phyloP scores from a whole-genome alignment of 1,140 invertebrate species.

The Nasonia giraulti region DNA sequence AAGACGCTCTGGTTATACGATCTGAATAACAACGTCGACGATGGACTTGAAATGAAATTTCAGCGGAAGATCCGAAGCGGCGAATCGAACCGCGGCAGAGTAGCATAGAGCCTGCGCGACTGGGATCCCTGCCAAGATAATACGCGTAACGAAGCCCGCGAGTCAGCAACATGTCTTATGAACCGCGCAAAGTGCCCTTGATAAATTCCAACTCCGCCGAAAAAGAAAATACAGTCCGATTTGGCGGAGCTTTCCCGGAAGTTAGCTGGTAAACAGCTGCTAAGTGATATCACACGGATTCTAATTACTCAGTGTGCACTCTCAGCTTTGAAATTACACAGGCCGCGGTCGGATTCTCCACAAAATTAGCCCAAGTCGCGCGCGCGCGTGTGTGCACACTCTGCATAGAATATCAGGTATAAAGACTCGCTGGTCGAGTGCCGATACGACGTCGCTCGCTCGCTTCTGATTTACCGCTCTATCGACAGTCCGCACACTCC shows the following conservation, averaged over 20 bases:
- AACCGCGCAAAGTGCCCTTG: neutral
- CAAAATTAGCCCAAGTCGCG: too few species aligned
- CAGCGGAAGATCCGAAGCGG: neutral
- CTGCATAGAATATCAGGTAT: too few species aligned
- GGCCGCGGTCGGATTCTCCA: too few species aligned
- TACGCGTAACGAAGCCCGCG: neutral
- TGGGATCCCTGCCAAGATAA: slow-evolving; percentile 16
- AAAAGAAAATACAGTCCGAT: neutral
- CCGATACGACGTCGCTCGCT: too few species aligned
- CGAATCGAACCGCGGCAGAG: neutral
- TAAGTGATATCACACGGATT: neutral
- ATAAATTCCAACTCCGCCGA: neutral
- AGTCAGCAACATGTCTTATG: neutral
- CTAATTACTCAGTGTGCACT: neutral
- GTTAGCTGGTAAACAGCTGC: neutral
- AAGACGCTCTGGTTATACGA: too few species aligned
- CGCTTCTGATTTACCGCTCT: too few species aligned
- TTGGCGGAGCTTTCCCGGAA: neutral
- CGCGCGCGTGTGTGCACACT: too few species aligned
- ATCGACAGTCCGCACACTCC: too few species aligned
- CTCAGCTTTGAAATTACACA: neutral
- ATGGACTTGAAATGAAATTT: too few species aligned
- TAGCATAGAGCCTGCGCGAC: neutral
- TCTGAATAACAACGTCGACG: too few species aligned
- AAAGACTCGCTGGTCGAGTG: too few species aligned